Evolutionary conservation across 2,113 vertebrate species (phyloP).

Genomic region (Oceanites oceanicus): DNA sequence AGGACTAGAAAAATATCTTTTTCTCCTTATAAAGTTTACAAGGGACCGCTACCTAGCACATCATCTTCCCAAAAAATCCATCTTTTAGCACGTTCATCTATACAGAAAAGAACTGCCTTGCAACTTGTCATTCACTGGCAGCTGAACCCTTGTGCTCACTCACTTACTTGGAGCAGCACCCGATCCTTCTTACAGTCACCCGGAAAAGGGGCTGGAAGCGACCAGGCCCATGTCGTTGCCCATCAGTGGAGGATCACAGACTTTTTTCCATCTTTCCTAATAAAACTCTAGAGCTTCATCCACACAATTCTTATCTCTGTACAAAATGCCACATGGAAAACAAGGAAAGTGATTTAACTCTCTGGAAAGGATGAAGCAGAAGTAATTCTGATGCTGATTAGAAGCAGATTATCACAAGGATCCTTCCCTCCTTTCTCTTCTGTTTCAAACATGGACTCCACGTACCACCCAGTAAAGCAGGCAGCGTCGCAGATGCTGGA

Average conservation of each 20-base stretch:
- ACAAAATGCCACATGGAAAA: not conserved
- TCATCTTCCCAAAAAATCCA: not conserved
- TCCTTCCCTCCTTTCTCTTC: not conserved
- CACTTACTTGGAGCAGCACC: not conserved
- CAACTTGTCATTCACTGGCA: not conserved
- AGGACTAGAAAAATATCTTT: not conserved
- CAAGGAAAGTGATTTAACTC: not conserved
- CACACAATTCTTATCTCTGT: not conserved
- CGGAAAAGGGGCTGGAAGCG: not conserved
- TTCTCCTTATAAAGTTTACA: not conserved
- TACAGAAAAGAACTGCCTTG: not conserved
- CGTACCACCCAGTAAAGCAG: not conserved
- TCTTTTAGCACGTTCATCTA: not conserved
- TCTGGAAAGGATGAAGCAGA: not conserved
- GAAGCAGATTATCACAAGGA: not conserved
- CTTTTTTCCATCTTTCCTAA: not conserved
- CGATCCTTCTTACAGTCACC: not conserved
- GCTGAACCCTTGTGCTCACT: not conserved
- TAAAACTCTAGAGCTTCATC: not conserved
- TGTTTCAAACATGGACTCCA: not conserved
- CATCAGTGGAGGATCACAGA: not conserved
- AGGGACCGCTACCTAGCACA: not conserved
- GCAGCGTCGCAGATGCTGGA: not conserved
- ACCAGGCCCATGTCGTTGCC: not conserved
- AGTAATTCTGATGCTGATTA: not conserved